Evolutionary conservation across 2,888 invertebrate species (phyloP).

Genomic region (Mesorhabditis belari): DNA sequence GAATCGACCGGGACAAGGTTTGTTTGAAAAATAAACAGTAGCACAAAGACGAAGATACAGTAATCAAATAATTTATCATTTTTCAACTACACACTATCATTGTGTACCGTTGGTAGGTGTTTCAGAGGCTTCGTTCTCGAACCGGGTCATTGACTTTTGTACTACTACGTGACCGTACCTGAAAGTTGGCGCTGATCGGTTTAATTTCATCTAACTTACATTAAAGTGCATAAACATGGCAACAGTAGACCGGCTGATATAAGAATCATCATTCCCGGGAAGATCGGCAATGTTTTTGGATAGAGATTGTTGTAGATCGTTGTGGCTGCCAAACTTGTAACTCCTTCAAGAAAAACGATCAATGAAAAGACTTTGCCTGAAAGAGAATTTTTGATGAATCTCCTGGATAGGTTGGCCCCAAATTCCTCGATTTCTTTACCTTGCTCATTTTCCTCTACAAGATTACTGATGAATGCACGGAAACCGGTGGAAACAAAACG

Average conservation of each 20-base stretch:
- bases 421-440: constrained; percentile 30
- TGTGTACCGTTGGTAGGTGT: too few relatives aligned
- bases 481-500: constrained; percentile 54
- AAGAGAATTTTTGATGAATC: background rate
- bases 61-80: too few relatives aligned
- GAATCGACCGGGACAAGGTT: too few relatives aligned
- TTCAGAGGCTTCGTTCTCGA: too few relatives aligned
- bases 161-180: too few relatives aligned
- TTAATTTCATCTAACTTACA: too few relatives aligned
- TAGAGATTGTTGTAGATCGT: constrained; percentile 54
- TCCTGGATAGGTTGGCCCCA: background rate
- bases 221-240: constrained; percentile 31
- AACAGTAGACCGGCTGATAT: constrained; percentile 31
- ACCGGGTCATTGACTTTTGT: too few relatives aligned
- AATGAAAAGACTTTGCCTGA: constrained; percentile 53
- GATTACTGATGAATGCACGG: constrained; percentile 51
- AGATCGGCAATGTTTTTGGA: constrained; percentile 52
- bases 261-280: constrained; percentile 51
- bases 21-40: too few relatives aligned
- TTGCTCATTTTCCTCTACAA: constrained; percentile 52
- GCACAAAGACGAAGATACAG: too few relatives aligned
- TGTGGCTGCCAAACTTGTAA: constrained; percentile 52
- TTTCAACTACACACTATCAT: too few relatives aligned
- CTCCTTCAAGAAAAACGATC: constrained; percentile 52
- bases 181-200: too few relatives aligned